Evolutionary conservation across 1,140 invertebrate genomes (phyloP).

Genomic region (Trissolcus basalis): DNA sequence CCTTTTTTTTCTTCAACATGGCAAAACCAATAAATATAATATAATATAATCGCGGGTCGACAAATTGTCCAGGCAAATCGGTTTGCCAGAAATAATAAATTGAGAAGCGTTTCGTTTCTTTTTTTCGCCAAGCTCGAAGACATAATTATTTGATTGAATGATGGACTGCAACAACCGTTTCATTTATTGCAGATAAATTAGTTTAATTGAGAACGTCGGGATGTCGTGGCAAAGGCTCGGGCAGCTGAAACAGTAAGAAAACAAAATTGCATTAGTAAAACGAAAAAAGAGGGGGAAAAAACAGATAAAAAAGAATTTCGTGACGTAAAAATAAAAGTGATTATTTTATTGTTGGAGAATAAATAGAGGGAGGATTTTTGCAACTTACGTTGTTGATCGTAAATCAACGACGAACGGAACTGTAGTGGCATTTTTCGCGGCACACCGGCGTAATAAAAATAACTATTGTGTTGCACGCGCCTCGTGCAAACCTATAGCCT

Average conservation of each 20-base stretch:
- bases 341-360: too few relatives aligned
- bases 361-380: neutral
- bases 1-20: slow-evolving; percentile 20
- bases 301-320: too few relatives aligned
- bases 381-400: neutral
- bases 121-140: slow-evolving; percentile 2
- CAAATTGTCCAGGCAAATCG: slow-evolving; percentile 35
- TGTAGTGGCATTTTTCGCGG: slow-evolving; percentile 45
- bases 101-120: neutral
- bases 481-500: slow-evolving; percentile 51
- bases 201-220: neutral
- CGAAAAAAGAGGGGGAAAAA: too few relatives aligned
- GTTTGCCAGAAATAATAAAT: slow-evolving; percentile 23
- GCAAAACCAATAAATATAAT: too few relatives aligned
- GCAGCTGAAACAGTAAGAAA: too few relatives aligned
- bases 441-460: slow-evolving; percentile 57
- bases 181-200: slow-evolving; percentile 1
- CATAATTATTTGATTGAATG: slow-evolving; percentile 13
- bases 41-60: slow-evolving; percentile 30
- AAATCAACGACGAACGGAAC: slow-evolving; percentile 50
- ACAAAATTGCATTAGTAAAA: too few relatives aligned
- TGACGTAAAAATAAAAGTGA: too few relatives aligned
- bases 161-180: neutral
- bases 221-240: too few relatives aligned
- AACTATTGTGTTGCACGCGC: slow-evolving; percentile 58